Evolutionary conservation across 2,113 vertebrate species (phyloP), one percentile per base, ranked within the genome.

Genomic region (Illadopsis cleaveri): DNA sequence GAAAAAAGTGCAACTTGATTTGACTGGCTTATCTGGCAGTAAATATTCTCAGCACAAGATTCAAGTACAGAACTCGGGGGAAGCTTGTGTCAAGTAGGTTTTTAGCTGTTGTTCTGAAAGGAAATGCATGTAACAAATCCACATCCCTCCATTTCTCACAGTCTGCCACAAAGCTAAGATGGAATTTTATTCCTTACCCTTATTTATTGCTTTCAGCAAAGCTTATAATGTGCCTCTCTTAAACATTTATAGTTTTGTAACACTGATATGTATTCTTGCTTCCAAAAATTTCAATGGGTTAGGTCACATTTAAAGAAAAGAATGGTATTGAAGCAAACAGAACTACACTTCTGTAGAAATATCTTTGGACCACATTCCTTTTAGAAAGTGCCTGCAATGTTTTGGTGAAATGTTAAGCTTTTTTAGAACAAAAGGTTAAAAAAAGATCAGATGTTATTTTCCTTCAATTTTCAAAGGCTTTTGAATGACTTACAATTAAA

Each of bases 191-290:
- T 77, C 21, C 45, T 38, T 66, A 65, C 82, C 25, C 92, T 86
- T 61, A 56, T 72, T 93, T 48, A 82, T 14, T 65, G 84, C 60
- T 93, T 90, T 96, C 90, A 82, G 83, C 18, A 86, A 33, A 90
- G 37, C 47, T 93, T 65, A 12, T 23, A 71, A 83, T 23, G 31
- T 72, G 40, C 37, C 53, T 48, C 30, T 80, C n/a, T 31, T 54
- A 68, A 90, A 81, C 38, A 86, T 65, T 40, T 45, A 42, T 33
- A 78, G n/a, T 57, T 83, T 84, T 56, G 11, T 54, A 92, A 66
- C 60, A 78, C 28, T 42, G 30, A 48, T 1, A 0, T 27, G 7
- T 35, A 77, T 22, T 37, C 30, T 11, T 30, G 35, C 23, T 86
- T 78, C 35, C 33, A 22, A 85, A 76, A 58, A 69, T 37, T 47